Evolutionary conservation across 2,888 invertebrate species (phyloP), one percentile per base, ranked within the genome.

Genomic region (Philaethria dido): DNA sequence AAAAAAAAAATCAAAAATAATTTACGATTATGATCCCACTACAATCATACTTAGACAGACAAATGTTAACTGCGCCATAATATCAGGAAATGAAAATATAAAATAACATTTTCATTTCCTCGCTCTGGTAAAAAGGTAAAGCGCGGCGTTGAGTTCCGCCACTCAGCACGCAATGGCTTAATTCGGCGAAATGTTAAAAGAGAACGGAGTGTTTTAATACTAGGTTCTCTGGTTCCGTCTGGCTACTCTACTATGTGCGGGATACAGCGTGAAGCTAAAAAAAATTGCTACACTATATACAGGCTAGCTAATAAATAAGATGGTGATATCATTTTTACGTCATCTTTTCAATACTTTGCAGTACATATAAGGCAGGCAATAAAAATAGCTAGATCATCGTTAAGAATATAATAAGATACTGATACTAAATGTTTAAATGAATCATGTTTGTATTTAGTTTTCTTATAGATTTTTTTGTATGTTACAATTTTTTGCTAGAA

Each of bases 281-380:
- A n/a, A 29, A 50, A 33, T 36, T 4, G 20, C 45, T 55, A 25
- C 29, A 64, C 62, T 64, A 57, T 48, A 39, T 50, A 39, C 16
- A 18, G 52, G 59, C 57, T 59, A 62, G 52, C 25, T 1, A 14
- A 59, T 50, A 59, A 64, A 67, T 70, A 64, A 66, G 44, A 54
- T 42, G 62, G 63, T 71, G 69, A 71, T 71, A 71, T 71, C 71
- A 71, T 70, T 66, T 71, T 64, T 60, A 69, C 67, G 69, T 71
- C 71, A 71, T 54, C 66, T 64, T 36, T 69, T 69, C 47, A 69
- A 69, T 60, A 42, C 59, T 66, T 66, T 62, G 47, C 55, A 66
- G 59, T 64, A 66, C 69, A 62, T 69, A 69, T 69, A 64, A 71
- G 69, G 69, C 45, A 18, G 42, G 67, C 59, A 64, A 70, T 70